phyloP scores from a whole-genome alignment of 2,113 vertebrate species.

The Epinephelus cyanopodus region DNA sequence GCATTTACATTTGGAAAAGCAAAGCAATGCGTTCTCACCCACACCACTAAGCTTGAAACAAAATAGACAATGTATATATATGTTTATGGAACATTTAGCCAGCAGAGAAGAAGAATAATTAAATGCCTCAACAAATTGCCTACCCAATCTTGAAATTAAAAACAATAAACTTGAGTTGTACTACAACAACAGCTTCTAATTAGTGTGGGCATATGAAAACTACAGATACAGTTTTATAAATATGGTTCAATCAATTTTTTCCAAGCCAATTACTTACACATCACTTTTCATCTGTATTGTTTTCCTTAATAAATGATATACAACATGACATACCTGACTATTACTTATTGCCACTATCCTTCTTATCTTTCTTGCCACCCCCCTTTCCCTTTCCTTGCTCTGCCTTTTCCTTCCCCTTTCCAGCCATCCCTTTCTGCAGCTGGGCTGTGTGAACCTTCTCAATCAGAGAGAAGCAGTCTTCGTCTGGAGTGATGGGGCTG shows the following conservation, averaged over 20 bases:
- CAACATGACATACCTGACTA: not conserved
- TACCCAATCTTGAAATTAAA: not conserved
- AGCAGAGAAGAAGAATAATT: not conserved
- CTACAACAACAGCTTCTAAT: constrained; percentile 13
- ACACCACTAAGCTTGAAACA: not conserved
- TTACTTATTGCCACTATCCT: constrained; percentile 60
- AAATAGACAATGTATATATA: not conserved
- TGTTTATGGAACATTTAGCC: not conserved
- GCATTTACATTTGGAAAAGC: constrained; percentile 20
- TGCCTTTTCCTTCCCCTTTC: constrained; percentile 48
- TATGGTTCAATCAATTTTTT: not conserved
- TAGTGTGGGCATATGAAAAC: not conserved
- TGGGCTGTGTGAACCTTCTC: constrained; percentile 78
- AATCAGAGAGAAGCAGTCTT: constrained; percentile 78
- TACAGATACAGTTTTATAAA: constrained; percentile 20
- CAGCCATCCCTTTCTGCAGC: constrained; percentile 57
- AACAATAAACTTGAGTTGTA: constrained; percentile 7
- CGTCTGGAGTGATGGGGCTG: constrained; percentile 53
- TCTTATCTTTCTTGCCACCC: constrained; percentile 72
- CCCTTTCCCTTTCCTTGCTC: constrained; percentile 67
- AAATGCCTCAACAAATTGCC: not conserved
- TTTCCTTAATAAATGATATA: not conserved
- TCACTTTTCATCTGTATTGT: constrained; percentile 9
- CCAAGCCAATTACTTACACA: not conserved
- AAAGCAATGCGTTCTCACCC: not conserved